Percentiles rank a stretch among this genome's conserved stretches.
Conservation (phyloP, 2,113 vertebrate species). For the Bujurquina vittata region DNA sequence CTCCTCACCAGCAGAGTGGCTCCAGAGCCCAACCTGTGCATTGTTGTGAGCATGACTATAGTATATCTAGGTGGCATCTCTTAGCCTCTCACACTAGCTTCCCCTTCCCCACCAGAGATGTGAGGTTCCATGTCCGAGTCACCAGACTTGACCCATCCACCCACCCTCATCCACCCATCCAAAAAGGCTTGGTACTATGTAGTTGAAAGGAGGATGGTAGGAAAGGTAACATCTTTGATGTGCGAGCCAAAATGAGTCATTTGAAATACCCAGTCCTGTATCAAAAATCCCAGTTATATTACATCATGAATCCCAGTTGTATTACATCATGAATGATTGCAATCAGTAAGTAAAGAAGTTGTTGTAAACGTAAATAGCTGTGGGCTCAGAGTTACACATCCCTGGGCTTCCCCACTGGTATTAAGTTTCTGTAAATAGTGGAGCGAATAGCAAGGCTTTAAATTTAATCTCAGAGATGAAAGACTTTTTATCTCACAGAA, state of each 20-base stretch:
- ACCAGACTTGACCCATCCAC: neutral
- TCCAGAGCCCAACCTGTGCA: too few species aligned
- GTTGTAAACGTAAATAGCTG: slow-evolving; percentile 25
- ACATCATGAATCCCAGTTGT: neutral
- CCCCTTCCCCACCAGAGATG: too few species aligned
- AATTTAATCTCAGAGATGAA: slow-evolving; percentile 20
- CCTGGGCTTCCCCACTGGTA: slow-evolving; percentile 17
- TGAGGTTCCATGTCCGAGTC: too few species aligned
- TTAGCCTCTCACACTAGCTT: too few species aligned
- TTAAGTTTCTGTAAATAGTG: slow-evolving; percentile 5
- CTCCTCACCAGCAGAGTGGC: too few species aligned
- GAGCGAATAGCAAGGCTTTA: neutral
- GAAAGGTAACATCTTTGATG: neutral
- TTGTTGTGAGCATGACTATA: too few species aligned
- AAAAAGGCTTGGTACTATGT: neutral
- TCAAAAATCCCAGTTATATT: neutral
- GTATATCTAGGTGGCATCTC: too few species aligned
- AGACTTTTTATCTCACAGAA: neutral
- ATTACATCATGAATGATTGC: neutral
- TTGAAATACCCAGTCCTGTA: neutral
- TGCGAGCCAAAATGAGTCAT: neutral
- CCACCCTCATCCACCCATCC: neutral
- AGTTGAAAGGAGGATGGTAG: neutral
- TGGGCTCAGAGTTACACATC: neutral
- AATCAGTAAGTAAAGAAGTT: neutral